Evolutionary conservation across 2,888 invertebrate species (phyloP).

Genomic region (Ochropleura leucogaster): DNA sequence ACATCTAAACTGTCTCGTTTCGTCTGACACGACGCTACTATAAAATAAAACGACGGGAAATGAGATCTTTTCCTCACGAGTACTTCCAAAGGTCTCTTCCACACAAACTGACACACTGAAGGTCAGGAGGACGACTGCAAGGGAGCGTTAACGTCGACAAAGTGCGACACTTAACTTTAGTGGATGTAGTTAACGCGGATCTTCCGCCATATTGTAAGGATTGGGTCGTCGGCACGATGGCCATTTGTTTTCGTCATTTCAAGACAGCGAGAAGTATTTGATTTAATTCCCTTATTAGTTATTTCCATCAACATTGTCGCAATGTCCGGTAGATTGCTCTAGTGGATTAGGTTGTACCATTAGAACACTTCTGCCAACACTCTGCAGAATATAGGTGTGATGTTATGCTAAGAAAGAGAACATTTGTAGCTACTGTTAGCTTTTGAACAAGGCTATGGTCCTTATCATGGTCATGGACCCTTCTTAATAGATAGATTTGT

Average conservation of each 20-base stretch:
- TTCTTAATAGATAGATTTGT: not conserved
- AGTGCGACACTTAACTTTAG: slow-evolving; percentile 18
- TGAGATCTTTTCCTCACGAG: slow-evolving; percentile 3
- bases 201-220: slow-evolving; percentile 6
- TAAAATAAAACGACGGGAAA: slow-evolving; percentile 17
- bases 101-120: slow-evolving; percentile 17
- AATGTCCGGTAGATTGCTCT: not conserved
- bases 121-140: slow-evolving; percentile 18
- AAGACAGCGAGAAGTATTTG: not conserved
- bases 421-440: not conserved
- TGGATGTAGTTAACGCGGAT: slow-evolving; percentile 23
- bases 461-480: not conserved
- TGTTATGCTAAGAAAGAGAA: not conserved
- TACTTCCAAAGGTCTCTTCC: not conserved
- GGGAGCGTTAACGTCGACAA: slow-evolving; percentile 2
- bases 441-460: not conserved
- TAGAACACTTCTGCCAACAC: not conserved
- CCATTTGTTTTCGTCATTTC: slow-evolving; percentile 19
- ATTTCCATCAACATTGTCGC: not conserved
- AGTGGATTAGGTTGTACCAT: not conserved
- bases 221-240: not conserved
- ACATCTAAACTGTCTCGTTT: not conserved
- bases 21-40: not conserved
- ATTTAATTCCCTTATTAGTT: too few species aligned
- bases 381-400: not conserved